Percentiles rank a stretch among this genome's conserved stretches.
Evolutionary conservation across 2,888 invertebrate species (phyloP).

Genomic region (Caenorhabditis sp.): DNA sequence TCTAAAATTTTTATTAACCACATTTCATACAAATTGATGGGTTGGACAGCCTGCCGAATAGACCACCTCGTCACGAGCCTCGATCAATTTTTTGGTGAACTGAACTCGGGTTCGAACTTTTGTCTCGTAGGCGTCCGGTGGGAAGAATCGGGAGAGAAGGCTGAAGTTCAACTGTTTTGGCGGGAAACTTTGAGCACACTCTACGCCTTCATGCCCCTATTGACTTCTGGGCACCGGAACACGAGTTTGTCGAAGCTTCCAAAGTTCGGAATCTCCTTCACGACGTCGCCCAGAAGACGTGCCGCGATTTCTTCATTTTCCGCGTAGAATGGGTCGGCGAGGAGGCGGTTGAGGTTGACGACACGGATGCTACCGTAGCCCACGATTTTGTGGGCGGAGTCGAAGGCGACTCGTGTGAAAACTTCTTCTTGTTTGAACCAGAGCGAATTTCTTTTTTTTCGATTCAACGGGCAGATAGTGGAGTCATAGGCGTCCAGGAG

Average conservation of each 20-base stretch:
- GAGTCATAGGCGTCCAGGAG: conserved; percentile 10
- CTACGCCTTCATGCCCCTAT: conserved; percentile 10
- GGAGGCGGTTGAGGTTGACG: conserved; percentile 36
- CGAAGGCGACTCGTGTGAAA: conserved; percentile 26
- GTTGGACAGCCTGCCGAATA: conserved; percentile 1
- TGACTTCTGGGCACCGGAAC: conserved; percentile 25
- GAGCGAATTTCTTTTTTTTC: neutral
- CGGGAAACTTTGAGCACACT: neutral
- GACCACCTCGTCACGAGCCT: conserved; percentile 5
- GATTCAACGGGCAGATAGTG: conserved; percentile 1
- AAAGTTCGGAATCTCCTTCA: conserved; percentile 18
- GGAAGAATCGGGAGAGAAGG: neutral
- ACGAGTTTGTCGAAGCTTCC: neutral
- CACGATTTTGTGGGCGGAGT: neutral
- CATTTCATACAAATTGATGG: conserved; percentile 5
- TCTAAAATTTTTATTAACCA: neutral
- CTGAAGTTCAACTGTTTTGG: neutral
- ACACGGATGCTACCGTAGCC: conserved; percentile 38
- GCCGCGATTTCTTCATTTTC: conserved; percentile 24
- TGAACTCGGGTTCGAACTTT: neutral
- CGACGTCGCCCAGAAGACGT: conserved; percentile 16
- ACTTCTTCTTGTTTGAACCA: conserved; percentile 19
- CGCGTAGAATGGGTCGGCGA: conserved; percentile 28
- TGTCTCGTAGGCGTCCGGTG: neutral
- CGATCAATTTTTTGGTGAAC: neutral